Conservation (phyloP, 1,140 invertebrate species). For the Bradysia coprophila region DNA sequence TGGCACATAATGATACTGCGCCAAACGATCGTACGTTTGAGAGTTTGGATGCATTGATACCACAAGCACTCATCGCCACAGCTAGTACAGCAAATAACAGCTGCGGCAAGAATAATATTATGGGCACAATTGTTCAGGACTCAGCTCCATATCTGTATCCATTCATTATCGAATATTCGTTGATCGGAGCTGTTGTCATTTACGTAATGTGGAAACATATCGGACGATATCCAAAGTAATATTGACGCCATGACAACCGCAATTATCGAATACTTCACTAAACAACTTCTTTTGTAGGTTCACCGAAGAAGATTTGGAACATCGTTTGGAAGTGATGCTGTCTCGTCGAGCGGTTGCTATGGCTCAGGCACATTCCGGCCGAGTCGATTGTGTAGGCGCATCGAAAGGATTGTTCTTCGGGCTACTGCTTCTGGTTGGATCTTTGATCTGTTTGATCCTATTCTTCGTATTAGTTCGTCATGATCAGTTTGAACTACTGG, state of each 20-base stretch:
- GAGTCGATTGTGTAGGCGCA: slow-evolving; percentile 81
- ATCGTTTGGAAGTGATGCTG: slow-evolving; percentile 64
- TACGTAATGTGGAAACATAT: slow-evolving; percentile 97
- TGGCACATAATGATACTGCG: slow-evolving; percentile 29
- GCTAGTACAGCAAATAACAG: slow-evolving; percentile 32
- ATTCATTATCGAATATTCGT: slow-evolving; percentile 91
- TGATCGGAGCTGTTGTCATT: slow-evolving; percentile 91
- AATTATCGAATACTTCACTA: not conserved
- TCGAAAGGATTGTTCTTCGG: slow-evolving; percentile 89
- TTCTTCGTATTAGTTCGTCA: slow-evolving; percentile 86
- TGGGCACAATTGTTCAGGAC: slow-evolving; percentile 82
- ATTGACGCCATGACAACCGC: not conserved
- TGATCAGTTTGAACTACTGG: slow-evolving; percentile 54
- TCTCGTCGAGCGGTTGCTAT: slow-evolving; percentile 63
- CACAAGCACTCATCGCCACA: slow-evolving; percentile 35
- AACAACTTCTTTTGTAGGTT: slow-evolving; percentile 28
- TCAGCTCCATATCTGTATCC: slow-evolving; percentile 86
- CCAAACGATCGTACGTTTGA: slow-evolving; percentile 22
- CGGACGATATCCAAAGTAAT: slow-evolving; percentile 55
- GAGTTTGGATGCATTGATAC: slow-evolving; percentile 36
- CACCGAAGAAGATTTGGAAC: slow-evolving; percentile 68
- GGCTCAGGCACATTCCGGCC: slow-evolving; percentile 58
- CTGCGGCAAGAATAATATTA: slow-evolving; percentile 71
- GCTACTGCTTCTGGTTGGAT: slow-evolving; percentile 72
- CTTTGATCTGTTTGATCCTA: slow-evolving; percentile 78